Conservation (phyloP, 2,888 invertebrate species). For the Allolobophora icterica region DNA sequence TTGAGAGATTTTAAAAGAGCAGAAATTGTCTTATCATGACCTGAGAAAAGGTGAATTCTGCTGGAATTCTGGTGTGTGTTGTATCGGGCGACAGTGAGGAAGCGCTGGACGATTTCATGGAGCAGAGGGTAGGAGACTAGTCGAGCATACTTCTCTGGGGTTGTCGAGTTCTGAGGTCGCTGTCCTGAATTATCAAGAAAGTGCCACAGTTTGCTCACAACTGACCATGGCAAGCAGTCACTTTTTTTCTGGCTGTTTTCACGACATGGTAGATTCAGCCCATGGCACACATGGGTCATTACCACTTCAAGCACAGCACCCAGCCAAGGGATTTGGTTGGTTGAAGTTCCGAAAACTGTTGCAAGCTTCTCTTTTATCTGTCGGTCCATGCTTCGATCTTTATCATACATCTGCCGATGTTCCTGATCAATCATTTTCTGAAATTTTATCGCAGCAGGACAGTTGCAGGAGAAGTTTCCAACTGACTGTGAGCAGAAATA, state of each 20-base stretch:
- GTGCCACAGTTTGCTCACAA: background rate
- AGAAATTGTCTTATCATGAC: constrained; percentile 14
- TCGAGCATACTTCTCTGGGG: background rate
- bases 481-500: background rate
- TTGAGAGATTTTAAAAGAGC: background rate
- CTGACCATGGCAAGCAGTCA: background rate
- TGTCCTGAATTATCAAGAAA: background rate
- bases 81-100: background rate
- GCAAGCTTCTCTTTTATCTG: constrained; percentile 20
- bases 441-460: background rate
- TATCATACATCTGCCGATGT: background rate
- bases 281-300: constrained; percentile 5
- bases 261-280: background rate
- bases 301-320: background rate
- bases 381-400: background rate
- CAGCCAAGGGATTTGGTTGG: background rate
- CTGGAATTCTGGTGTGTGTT: constrained; percentile 6
- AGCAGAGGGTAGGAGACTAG: background rate
- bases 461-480: background rate
- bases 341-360: background rate
- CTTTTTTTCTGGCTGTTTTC: background rate
- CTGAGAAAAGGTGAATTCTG: background rate
- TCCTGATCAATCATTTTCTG: background rate
- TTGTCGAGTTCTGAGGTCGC: background rate
- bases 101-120: background rate